Evolutionary conservation across 1,140 invertebrate species (phyloP).

Genomic region (Eurosta solidaginis): DNA sequence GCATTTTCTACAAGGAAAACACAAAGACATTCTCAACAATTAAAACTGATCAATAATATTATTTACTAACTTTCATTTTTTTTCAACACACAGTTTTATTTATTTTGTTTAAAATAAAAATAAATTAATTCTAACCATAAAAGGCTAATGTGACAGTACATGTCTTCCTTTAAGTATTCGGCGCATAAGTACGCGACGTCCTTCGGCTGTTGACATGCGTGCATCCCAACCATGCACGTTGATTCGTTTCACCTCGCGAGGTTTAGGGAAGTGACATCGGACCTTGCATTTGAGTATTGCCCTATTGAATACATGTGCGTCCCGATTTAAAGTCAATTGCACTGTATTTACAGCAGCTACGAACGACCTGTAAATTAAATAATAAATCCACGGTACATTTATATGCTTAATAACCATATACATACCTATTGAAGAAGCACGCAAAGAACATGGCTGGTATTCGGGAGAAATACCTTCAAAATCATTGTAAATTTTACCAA

Average conservation of each 20-base stretch:
- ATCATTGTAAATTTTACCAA: too few species aligned
- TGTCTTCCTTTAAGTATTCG: constrained; percentile 75
- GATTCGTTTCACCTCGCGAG: constrained; percentile 72
- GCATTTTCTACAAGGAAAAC: constrained; percentile 30
- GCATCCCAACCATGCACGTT: constrained; percentile 71
- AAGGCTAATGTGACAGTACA: constrained; percentile 69
- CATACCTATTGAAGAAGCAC: not conserved
- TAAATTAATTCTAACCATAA: not conserved
- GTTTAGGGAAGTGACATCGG: constrained; percentile 72
- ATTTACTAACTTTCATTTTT: not conserved
- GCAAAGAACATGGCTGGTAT: not conserved
- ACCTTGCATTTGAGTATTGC: constrained; percentile 59
- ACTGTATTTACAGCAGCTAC: constrained; percentile 38
- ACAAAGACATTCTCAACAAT: not conserved
- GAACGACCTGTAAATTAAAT: constrained; percentile 38
- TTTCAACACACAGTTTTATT: not conserved
- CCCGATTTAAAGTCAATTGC: constrained; percentile 43
- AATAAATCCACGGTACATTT: not conserved
- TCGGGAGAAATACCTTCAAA: too few species aligned
- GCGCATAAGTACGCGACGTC: constrained; percentile 73
- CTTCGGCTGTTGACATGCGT: constrained; percentile 70
- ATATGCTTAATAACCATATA: constrained; percentile 32
- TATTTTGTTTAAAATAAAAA: not conserved
- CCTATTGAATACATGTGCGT: constrained; percentile 50
- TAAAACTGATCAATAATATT: not conserved